Evolutionary conservation across 1,140 invertebrate genomes (phyloP).

Genomic region (Sminthurides bifidus): DNA sequence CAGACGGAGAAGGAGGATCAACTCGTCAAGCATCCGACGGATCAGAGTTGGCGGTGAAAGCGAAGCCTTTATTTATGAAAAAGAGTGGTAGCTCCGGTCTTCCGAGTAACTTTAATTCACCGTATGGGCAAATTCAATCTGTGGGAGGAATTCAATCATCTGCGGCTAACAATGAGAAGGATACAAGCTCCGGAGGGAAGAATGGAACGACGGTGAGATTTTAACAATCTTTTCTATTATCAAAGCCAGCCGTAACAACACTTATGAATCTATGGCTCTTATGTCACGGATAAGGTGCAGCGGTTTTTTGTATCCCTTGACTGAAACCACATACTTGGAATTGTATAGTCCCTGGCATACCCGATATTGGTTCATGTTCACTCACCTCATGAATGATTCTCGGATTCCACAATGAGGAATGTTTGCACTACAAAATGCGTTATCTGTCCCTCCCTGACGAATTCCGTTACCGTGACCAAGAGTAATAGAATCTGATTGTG

Average conservation of each 20-base stretch:
- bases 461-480: neutral
- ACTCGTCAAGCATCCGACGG: constrained; percentile 19
- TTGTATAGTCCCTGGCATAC: too few relatives aligned
- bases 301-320: too few relatives aligned
- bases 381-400: neutral
- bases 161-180: constrained; percentile 3
- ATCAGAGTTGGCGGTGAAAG: constrained; percentile 53
- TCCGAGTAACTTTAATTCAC: neutral
- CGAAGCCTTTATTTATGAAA: constrained; percentile 62
- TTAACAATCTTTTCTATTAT: neutral
- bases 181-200: neutral
- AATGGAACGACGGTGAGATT: constrained; percentile 1
- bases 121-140: neutral
- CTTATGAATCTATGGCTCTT: too few relatives aligned
- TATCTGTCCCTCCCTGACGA: constrained; percentile 40
- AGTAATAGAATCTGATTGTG: constrained; percentile 25
- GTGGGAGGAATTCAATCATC: neutral
- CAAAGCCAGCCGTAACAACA: neutral
- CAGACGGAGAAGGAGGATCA: constrained; percentile 4
- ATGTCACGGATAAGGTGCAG: too few relatives aligned
- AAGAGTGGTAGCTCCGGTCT: constrained; percentile 40
- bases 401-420: neutral
- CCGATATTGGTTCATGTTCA: neutral
- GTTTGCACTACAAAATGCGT: neutral
- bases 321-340: too few relatives aligned